Evolutionary conservation across 1,140 invertebrate species (phyloP), one percentile per base, ranked within the genome.

Genomic region (Aleiodes sp.): DNA sequence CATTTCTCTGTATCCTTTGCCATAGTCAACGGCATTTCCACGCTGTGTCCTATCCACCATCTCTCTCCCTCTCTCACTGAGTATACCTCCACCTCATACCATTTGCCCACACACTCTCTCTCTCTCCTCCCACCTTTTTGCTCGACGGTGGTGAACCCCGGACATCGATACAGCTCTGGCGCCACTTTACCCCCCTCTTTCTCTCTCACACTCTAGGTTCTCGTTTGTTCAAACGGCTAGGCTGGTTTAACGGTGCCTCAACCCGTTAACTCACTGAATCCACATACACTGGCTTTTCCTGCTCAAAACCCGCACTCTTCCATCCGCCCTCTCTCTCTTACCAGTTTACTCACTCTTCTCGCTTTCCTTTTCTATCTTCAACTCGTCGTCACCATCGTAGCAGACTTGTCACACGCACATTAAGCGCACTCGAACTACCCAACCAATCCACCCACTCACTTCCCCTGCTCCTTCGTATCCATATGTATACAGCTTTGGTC

Each of bases 111-210:
- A 12, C 16, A n/a, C 12, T 16, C 62, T 62, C 46, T 39, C 61
- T 14, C 62, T 56, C 41, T 29, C 9, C 41, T 35, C 59, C 57
- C 37, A 16, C 59, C 41, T 46, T 39, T 37, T 33, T 39, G 52
- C 16, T 59, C 62, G 39, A 67, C 70, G 62, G 68, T 43, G 65
- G 64, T 72, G 64, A 70, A 72, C 71, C 71, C 70, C 71, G 71
- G 71, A 73, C 71, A 73, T 73, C 71, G 71, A 73, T 73, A 73
- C 71, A 73, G 71, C 68, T 73, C 71, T 67, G 43, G 62, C 67
- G 33, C 68, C 65, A 71, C 60, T 71, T 71, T 56, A 28, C 46
- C 64, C 29, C 64, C 24, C 64, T 61, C 29, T 39, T 7, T 19
- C 60, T 41, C 35, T 21, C 35, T 41, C 61, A n/a, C 35, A 26